Percentiles rank a stretch among this genome's conserved stretches.
Conservation (phyloP, 53 echinoderm and acorn worm genomes). For the Echinarachnius parma region DNA sequence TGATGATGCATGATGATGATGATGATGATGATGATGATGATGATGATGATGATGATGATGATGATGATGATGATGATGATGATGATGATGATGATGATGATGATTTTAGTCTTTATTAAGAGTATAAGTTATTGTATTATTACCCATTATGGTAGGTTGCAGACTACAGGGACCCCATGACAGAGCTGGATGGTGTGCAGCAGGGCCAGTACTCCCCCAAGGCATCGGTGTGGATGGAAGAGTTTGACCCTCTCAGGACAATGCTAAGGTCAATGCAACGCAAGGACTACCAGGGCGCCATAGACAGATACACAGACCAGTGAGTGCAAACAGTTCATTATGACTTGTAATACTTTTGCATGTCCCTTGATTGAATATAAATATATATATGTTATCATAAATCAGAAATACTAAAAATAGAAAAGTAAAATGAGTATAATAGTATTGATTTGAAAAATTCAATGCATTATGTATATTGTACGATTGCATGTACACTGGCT, state of each 20-base stretch:
- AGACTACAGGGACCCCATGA: conserved; percentile 74
- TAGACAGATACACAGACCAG: conserved; percentile 81
- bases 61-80: conserved; percentile 12
- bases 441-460: no score
- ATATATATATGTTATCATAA: no score
- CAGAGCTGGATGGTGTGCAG: conserved; percentile 76
- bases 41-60: conserved; percentile 19
- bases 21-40: conserved; percentile 15
- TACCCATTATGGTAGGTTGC: conserved; percentile 54
- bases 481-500: no score
- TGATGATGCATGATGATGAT: conserved; percentile 13
- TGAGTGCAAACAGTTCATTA: conserved; percentile 51
- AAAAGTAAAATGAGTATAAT: no score
- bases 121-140: no score
- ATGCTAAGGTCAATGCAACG: conserved; percentile 86
- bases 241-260: conserved; percentile 85
- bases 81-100: conserved; percentile 11
- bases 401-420: no score
- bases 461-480: no score
- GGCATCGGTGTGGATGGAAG: conserved; percentile 71
- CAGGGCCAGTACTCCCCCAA: conserved; percentile 89
- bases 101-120: conserved; percentile 4
- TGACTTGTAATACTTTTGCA: neutral
- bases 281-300: conserved; percentile 83
- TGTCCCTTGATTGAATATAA: no score